Conservation (phyloP, 2,113 vertebrate genomes). For the Seriola aureovittata region DNA sequence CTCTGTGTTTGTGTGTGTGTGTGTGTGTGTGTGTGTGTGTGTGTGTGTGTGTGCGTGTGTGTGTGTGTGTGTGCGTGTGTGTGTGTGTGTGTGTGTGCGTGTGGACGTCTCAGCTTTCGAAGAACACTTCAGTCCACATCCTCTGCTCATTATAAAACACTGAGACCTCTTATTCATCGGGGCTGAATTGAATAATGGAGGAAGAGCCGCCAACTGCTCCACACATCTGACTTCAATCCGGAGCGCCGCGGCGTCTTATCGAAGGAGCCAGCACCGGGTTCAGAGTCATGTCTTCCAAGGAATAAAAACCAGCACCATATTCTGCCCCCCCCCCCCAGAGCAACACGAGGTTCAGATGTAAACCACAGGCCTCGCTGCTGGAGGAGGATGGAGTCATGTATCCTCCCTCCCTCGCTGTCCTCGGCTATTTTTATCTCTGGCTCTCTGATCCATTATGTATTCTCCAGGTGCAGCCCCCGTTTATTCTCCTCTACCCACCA, state of each 20-base stretch:
- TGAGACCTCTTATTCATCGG: slow-evolving; percentile 23
- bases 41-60: no score
- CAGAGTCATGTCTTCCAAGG: slow-evolving; percentile 46
- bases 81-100: no score
- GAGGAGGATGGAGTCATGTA: slow-evolving; percentile 27
- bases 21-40: no score
- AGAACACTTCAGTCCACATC: slow-evolving; percentile 42
- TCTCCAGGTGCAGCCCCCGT: slow-evolving; percentile 35
- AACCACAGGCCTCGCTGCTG: slow-evolving; percentile 49
- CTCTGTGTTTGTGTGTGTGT: no score
- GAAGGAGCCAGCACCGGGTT: slow-evolving; percentile 36
- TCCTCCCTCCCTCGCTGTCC: slow-evolving; percentile 12
- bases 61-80: no score
- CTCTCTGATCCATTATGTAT: slow-evolving; percentile 61
- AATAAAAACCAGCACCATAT: not conserved
- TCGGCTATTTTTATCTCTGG: slow-evolving; percentile 59
- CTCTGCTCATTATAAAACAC: slow-evolving; percentile 25
- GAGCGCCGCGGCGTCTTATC: not conserved
- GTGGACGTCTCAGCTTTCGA: slow-evolving; percentile 44
- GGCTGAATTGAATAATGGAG: not conserved
- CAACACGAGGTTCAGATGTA: slow-evolving; percentile 35
- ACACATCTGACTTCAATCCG: slow-evolving; percentile 51
- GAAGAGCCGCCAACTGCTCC: slow-evolving; percentile 20
- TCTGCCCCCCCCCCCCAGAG: not conserved
- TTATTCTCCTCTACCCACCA: slow-evolving; percentile 31